A percentile compares a stretch with the other conserved stretches of the same genome.
Evolutionary conservation across 2,888 invertebrate species (phyloP).

Genomic region (Microplitis manilae): DNA sequence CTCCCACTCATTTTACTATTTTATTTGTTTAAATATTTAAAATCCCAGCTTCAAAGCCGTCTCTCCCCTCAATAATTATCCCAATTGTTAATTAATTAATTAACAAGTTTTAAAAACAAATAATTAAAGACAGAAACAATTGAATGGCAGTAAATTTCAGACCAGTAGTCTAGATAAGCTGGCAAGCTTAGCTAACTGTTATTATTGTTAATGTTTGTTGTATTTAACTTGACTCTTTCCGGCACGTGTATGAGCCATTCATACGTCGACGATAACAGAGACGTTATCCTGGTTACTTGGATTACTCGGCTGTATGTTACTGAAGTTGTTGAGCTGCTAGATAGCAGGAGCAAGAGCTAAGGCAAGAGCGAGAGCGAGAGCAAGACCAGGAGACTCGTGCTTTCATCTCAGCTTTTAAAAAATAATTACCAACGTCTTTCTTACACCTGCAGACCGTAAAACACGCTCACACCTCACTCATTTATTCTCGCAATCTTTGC

Average conservation of each 20-base stretch:
- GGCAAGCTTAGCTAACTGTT: background rate
- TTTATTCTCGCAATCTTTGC: background rate
- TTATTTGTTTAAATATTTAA: too few species aligned
- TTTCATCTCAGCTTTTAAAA: conserved; percentile 10
- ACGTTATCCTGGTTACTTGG: conserved; percentile 14
- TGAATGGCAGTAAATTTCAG: background rate
- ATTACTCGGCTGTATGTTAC: background rate
- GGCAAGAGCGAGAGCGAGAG: background rate
- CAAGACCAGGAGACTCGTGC: background rate
- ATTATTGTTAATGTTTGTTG: background rate
- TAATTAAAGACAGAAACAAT: background rate
- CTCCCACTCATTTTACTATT: too few species aligned
- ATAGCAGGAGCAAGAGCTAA: background rate
- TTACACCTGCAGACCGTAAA: conserved; percentile 36
- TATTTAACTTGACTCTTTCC: background rate
- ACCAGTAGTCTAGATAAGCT: background rate
- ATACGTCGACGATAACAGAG: conserved; percentile 34
- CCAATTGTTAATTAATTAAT: too few species aligned
- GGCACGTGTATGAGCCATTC: conserved; percentile 32
- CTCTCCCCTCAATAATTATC: too few species aligned
- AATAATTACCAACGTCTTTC: conserved; percentile 34
- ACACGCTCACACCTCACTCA: conserved; percentile 19
- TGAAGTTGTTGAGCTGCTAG: background rate
- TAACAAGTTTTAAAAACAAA: background rate
- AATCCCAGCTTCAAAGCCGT: too few species aligned